Evolutionary conservation across 2,113 vertebrate genomes (phyloP), one percentile per base, ranked within the genome.

Genomic region (Crocuta crocuta): DNA sequence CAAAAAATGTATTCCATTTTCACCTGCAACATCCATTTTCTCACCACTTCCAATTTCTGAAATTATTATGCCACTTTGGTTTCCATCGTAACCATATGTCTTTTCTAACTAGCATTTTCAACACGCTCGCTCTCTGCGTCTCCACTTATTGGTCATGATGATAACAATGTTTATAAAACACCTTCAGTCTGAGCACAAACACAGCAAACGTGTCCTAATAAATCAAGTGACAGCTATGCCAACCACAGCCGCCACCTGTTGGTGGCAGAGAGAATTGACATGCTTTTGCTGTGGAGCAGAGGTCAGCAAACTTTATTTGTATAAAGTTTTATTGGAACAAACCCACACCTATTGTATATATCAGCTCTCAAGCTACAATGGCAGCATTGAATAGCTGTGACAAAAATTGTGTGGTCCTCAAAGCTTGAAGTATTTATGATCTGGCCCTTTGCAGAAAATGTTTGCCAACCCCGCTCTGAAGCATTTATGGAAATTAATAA

Each of bases 31-130:
- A 93, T 95, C 78, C 88, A 79, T 98, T 97, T 98, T 93, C 93
- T 98, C 88, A 93, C 89, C 84, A 65, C 89, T 97, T 97, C 80
- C 94, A 91, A 79, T 97, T 97, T 98, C 87, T 35, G 43, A 97
- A 97, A 97, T 98, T 96, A 98, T 97, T 93, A 97, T 97, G 97
- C 97, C 85, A 91, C 97, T 94, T 94, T n/a, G 61, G 94, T 98
- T 98, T 97, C 93, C 95, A 97, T 93, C 81, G 2, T 94, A 97
- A 98, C 93, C 97, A 94, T 95, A 97, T 94, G 95, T 95, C 96
- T 97, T 71, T 85, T 78, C 61, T 45, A 97, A 95, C 88, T 85
- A 91, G 81, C 93, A 66, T 97, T 96, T 96, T 66, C 97, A 82
- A 82, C 85, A 87, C 1, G 13, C 61, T 78, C 68, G 1, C 86